Evolutionary conservation across 2,888 invertebrate genomes (phyloP), one percentile per base, ranked within the genome.

Genomic region (Lymantria dispar): DNA sequence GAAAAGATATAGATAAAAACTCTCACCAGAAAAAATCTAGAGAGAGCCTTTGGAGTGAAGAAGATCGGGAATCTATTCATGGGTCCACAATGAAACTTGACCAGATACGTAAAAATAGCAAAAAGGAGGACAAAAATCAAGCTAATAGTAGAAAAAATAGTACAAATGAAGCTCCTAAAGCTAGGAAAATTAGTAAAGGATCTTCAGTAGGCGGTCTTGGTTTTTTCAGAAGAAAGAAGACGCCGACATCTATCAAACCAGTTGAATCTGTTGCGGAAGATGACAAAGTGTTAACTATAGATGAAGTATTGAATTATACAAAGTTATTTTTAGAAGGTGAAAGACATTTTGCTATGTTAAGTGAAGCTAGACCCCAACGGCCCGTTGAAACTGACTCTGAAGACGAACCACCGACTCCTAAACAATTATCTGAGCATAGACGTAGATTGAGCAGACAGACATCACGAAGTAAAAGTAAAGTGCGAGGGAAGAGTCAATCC

Each of bases 11-110:
- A 9, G 90, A 90, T 13, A 90, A 86, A 48, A 78, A 80, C 58
- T 74, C 68, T 11, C 88, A 87, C 41, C 91, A 85, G 60, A 90
- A 87, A 59, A 91, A 91, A 55, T 91, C 91, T 0, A 82, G 85
- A 55, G 90, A 90, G 56, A 90, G 89, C 45, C 79, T 90, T n/a
- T 89, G 87, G 86, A 91, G 91, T 48, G 91, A 91, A 62, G 90
- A 91, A 64, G 89, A 89, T 49, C 80, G 80, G 53, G 91, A 91
- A 50, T 88, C 88, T 1, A 80, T 89, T 42, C 79, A 86, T 31
- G 90, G 85, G 0, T 88, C 87, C 0, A 73, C 76, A 31, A 76
- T 83, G 57, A 83, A 86, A 65, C 63, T 90, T 1, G 84, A 88
- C 52, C 83, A 83, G 49, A 68, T 76, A 8, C 83, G 84, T 49